A percentile compares a stretch with the other conserved stretches of the same genome.
Conservation (phyloP, 2,797 vertebrate genomes). For the Anomalospiza imberbis region DNA sequence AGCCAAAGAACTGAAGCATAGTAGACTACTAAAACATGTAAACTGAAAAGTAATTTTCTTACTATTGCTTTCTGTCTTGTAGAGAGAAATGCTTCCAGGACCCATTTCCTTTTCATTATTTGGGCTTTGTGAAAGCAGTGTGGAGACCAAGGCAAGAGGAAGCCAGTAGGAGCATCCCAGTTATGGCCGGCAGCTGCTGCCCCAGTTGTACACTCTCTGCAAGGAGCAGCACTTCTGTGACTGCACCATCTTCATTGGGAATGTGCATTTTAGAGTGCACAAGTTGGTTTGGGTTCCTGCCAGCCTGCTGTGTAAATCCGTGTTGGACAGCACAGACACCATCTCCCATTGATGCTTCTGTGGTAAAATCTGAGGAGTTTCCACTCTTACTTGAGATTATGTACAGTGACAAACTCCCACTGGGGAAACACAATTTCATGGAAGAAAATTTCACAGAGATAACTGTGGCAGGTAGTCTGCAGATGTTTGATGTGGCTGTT, state of each 20-base stretch:
- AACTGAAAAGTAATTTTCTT: not conserved
- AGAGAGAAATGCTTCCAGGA: not conserved
- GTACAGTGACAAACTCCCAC: conserved; percentile 83
- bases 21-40: not conserved
- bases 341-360: conserved; percentile 82
- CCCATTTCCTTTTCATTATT: not conserved
- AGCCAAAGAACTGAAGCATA: not conserved
- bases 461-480: conserved; percentile 84
- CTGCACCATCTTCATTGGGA: conserved; percentile 84
- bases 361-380: conserved; percentile 86
- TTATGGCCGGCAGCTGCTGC: conserved; percentile 86
- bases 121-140: not conserved
- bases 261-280: conserved; percentile 80
- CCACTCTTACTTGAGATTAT: conserved; percentile 84
- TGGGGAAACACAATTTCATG: conserved; percentile 86
- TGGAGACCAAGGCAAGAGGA: not conserved
- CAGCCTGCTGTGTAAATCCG: conserved; percentile 87
- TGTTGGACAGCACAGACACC: conserved; percentile 82
- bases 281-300: conserved; percentile 87
- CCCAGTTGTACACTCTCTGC: conserved; percentile 83
- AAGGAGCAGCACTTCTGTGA: conserved; percentile 86
- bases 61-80: not conserved
- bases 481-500: conserved; percentile 90
- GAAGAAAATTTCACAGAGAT: not conserved
- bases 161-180: conserved; percentile 76